These are phyloP conservation scores for Penaeus chinensis DNA, from an alignment of 1,140 invertebrate species.

Conservation along the genomic window DNA sequence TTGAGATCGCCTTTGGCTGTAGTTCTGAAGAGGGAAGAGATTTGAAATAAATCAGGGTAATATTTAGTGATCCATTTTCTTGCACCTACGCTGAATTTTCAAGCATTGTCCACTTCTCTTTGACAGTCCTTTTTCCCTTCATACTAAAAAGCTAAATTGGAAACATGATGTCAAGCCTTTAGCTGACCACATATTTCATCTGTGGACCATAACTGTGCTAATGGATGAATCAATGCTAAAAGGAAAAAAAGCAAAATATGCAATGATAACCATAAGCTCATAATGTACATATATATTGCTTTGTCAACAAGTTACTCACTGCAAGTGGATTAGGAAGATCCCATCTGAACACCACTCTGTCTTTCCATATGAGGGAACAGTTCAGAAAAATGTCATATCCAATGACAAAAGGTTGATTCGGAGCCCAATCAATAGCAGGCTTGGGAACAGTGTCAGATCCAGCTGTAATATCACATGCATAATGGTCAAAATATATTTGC, in stretches of 20 bases:
- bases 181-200: too few species aligned
- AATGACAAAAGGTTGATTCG: slow-evolving; percentile 16
- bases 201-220: too few species aligned
- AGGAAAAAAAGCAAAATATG: neutral
- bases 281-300: neutral
- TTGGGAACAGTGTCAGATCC: neutral
- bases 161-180: too few species aligned
- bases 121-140: too few species aligned
- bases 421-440: neutral
- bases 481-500: neutral
- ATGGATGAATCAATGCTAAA: too few species aligned
- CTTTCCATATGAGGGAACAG: neutral
- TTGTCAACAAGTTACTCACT: slow-evolving; percentile 9
- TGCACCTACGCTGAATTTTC: too few species aligned
- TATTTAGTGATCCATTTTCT: too few species aligned
- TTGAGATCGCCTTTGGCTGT: neutral
- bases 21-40: neutral
- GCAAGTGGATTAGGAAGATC: neutral
- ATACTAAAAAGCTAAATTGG: too few species aligned
- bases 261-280: neutral
- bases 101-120: too few species aligned
- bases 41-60: too few species aligned
- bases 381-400: slow-evolving; percentile 2
- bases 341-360: neutral
- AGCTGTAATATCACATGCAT: neutral